phyloP scores from a whole-genome alignment of 2,797 vertebrate species.

The Cyprinella venusta region DNA sequence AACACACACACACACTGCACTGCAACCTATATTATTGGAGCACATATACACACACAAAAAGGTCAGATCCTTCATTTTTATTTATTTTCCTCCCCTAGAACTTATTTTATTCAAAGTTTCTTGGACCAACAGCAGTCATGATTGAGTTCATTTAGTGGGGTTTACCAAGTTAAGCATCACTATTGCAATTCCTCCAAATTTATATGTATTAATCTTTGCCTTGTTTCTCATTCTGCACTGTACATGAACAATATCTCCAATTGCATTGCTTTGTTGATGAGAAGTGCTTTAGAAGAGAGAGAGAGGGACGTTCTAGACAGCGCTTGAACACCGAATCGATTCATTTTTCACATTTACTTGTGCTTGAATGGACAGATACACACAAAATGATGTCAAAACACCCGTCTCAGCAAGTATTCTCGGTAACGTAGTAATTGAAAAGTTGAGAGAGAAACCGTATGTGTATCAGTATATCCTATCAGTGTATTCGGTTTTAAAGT shows the following conservation, averaged over 20 bases:
- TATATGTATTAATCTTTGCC: background rate
- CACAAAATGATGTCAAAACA: no score
- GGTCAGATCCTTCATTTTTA: background rate
- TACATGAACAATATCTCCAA: background rate
- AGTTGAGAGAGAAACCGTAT: no score
- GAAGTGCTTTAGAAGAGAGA: background rate
- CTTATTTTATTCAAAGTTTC: background rate
- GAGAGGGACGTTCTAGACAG: no score
- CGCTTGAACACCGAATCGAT: no score
- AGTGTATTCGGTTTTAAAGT: no score
- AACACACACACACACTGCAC: slow-evolving; percentile 7
- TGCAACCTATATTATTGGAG: background rate
- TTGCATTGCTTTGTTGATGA: background rate
- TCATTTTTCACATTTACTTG: no score
- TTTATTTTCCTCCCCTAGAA: background rate
- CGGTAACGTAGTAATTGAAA: no score
- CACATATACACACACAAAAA: slow-evolving; percentile 33
- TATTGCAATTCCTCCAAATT: background rate
- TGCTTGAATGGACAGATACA: no score
- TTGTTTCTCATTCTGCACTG: background rate
- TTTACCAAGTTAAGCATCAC: background rate
- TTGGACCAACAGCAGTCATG: background rate
- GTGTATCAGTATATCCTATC: no score
- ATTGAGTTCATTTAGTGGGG: background rate
- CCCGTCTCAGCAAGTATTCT: no score